These are phyloP conservation scores for Sorex fumeus DNA, from an alignment of 2,113 vertebrate genomes.

Conservation along the genomic window DNA sequence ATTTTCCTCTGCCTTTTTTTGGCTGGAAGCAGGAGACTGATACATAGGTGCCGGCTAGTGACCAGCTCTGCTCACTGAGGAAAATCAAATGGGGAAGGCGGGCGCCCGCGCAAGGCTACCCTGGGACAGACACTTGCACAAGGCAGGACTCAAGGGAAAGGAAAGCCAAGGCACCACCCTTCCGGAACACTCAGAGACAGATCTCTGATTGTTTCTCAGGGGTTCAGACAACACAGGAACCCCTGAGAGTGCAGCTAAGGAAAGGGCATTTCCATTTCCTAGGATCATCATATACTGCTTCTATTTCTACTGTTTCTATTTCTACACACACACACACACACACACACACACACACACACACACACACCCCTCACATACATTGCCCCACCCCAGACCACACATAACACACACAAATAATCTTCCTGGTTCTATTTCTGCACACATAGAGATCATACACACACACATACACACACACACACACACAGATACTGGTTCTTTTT, in stretches of 20 bases:
- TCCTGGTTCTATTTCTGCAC: too few species aligned
- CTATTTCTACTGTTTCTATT: neutral
- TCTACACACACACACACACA: too few species aligned
- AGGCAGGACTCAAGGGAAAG: neutral
- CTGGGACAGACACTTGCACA: accelerated
- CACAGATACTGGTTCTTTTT: too few species aligned
- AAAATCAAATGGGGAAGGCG: neutral
- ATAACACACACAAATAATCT: too few species aligned
- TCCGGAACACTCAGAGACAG: constrained; percentile 68
- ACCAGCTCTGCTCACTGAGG: constrained; percentile 36
- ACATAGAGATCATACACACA: too few species aligned
- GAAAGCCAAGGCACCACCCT: constrained; percentile 64
- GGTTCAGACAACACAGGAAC: constrained; percentile 61
- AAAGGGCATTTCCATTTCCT: neutral
- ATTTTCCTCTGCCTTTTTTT: constrained; percentile 63
- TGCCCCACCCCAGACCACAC: too few species aligned
- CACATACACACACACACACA: too few species aligned
- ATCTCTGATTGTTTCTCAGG: constrained; percentile 40
- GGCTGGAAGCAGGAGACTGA: constrained; percentile 8
- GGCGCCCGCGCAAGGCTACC: neutral
- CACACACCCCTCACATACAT: too few species aligned
- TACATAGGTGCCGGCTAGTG: constrained; percentile 34
- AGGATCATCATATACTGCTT: neutral
- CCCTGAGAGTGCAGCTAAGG: constrained; percentile 53
- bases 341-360: too few species aligned